Evolutionary conservation across 92 coral and sea anemone species (phyloP).

Genomic region (Pocillopora meandrina): DNA sequence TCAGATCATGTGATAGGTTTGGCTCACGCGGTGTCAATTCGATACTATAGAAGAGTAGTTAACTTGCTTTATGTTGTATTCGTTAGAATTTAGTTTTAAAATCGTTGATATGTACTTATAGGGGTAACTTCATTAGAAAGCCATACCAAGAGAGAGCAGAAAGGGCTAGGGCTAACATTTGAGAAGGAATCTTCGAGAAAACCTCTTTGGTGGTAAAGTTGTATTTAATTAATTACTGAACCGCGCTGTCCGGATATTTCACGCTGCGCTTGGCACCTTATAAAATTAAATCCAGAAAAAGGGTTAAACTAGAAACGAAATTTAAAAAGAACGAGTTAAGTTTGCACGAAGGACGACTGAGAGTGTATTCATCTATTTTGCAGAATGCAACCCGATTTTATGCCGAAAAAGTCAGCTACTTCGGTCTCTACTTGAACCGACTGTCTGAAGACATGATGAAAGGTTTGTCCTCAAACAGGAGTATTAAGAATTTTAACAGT

Average conservation of each 20-base stretch:
- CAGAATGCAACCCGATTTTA: not conserved
- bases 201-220: too few species aligned
- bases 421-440: too few species aligned
- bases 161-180: too few species aligned
- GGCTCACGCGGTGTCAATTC: not conserved
- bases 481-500: not conserved
- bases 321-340: not conserved
- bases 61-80: too few species aligned
- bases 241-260: not conserved
- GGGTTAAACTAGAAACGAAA: slow-evolving; percentile 4
- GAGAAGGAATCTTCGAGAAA: too few species aligned
- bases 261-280: not conserved
- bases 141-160: too few species aligned
- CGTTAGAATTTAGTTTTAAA: too few species aligned
- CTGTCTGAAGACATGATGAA: slow-evolving; percentile 6
- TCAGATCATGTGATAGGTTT: not conserved
- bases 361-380: not conserved
- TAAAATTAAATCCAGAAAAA: slow-evolving; percentile 12
- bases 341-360: not conserved
- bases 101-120: too few species aligned
- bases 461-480: slow-evolving; percentile 13
- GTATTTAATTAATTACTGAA: not conserved
- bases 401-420: not conserved
- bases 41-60: too few species aligned
- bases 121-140: too few species aligned